Evolutionary conservation across 2,888 invertebrate species (phyloP), one percentile per base, ranked within the genome.

Genomic region (Noctua fimbriata): DNA sequence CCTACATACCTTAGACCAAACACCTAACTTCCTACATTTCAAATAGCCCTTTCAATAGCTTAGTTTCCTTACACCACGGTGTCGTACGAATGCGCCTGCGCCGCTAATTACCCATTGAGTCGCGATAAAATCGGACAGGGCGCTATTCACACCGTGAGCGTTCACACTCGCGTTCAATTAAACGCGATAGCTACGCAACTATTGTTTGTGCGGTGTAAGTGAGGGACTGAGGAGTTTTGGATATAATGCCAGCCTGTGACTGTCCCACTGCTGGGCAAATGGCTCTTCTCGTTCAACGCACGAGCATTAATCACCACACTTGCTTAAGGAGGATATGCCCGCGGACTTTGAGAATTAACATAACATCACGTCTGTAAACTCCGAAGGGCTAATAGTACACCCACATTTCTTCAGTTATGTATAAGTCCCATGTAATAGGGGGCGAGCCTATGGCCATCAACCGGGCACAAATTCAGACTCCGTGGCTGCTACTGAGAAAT

Each of bases 131-230:
- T 91, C 90, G 55, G 82, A 88, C 89, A 86, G 88, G 83, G 82
- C 82, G 90, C 90, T 86, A 90, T 91, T 91, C 90, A 90, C 91
- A 90, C 91, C 84, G 87, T 79, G 66, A 79, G 81, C 82, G 80
- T 88, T 91, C 89, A 83, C 90, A 88, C 88, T 86, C 73, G 88
- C 78, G 83, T 86, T 89, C 91, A 90, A 91, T 90, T 91, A 89
- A 83, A 87, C 76, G 60, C 79, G 55, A 79, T 81, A 74, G 71
- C 63, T 85, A 82, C 81, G 78, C 86, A 85, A 82, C 81, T 75
- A 76, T 81, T 81, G 77, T 73, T 65, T 66, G 44, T 74, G 24
- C 21, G 82, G 80, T 80, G 69, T 77, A 89, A 89, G 88, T 81
- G 58, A 82, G n/a, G 49, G 49, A 71, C 73, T 12, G 65, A 60